These are phyloP conservation scores for Ferrisia virgata DNA, from an alignment of 2,888 invertebrate genomes.

Conservation along the genomic window DNA sequence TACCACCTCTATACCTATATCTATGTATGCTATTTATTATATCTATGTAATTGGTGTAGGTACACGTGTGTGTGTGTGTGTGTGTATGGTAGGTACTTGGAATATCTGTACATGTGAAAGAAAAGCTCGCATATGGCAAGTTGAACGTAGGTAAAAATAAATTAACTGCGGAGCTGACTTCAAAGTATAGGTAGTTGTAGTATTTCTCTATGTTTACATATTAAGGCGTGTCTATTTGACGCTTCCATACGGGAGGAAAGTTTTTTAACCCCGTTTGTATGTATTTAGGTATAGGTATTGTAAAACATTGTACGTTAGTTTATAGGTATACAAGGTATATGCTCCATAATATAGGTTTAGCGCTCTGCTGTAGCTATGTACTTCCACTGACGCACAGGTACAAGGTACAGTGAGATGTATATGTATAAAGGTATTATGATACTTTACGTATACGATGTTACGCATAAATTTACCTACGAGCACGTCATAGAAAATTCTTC, in stretches of 20 bases:
- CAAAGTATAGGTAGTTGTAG: background rate
- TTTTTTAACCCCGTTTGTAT: background rate
- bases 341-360: no score
- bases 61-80: no score
- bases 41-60: no score
- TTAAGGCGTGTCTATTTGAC: background rate
- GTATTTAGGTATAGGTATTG: background rate
- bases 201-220: background rate
- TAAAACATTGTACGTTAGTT: no score
- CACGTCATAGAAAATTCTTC: background rate
- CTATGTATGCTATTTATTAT: background rate
- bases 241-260: background rate
- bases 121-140: background rate
- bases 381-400: no score
- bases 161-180: background rate
- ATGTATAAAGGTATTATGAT: background rate
- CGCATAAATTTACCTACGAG: background rate
- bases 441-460: background rate
- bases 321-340: no score
- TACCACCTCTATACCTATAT: no score
- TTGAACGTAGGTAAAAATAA: conserved; percentile 11
- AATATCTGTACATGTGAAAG: background rate
- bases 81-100: no score
- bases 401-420: background rate
- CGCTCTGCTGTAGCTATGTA: no score